phyloP scores from a whole-genome alignment of 2,888 invertebrate genomes.

The Teleiodes luculella region DNA sequence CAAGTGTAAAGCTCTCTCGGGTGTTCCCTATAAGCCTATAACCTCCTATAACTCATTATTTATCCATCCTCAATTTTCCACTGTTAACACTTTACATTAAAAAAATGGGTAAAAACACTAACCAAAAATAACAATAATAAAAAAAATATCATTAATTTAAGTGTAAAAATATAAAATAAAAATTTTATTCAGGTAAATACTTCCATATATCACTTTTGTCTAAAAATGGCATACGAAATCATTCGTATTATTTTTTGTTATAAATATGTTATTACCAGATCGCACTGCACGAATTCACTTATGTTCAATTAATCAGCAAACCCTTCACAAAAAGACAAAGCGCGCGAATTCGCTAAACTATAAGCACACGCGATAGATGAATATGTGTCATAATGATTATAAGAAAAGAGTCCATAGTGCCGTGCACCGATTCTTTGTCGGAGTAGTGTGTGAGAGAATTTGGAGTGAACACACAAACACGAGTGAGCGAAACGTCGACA shows the following conservation, averaged over 20 bases:
- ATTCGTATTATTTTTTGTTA: no score
- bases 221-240: no score
- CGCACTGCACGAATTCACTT: not conserved
- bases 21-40: no score
- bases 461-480: constrained; percentile 24
- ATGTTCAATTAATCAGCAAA: constrained; percentile 1
- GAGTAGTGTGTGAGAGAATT: constrained; percentile 25
- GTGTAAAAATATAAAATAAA: no score
- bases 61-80: no score
- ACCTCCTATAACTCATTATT: no score
- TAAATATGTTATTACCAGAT: not conserved
- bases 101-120: no score
- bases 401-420: constrained; percentile 36
- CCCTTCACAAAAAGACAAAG: constrained; percentile 18
- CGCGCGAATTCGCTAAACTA: constrained; percentile 35
- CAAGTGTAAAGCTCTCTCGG: no score
- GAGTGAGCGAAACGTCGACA: constrained; percentile 15
- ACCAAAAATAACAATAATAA: no score
- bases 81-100: no score
- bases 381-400: constrained; percentile 17
- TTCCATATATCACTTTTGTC: no score
- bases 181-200: not conserved
- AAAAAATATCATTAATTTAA: no score
- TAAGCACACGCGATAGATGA: constrained; percentile 41
- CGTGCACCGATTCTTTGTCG: constrained; percentile 45